Evolutionary conservation across 2,113 vertebrate species (phyloP), one percentile per base, ranked within the genome.

Genomic region (Chroicocephalus ridibundus): DNA sequence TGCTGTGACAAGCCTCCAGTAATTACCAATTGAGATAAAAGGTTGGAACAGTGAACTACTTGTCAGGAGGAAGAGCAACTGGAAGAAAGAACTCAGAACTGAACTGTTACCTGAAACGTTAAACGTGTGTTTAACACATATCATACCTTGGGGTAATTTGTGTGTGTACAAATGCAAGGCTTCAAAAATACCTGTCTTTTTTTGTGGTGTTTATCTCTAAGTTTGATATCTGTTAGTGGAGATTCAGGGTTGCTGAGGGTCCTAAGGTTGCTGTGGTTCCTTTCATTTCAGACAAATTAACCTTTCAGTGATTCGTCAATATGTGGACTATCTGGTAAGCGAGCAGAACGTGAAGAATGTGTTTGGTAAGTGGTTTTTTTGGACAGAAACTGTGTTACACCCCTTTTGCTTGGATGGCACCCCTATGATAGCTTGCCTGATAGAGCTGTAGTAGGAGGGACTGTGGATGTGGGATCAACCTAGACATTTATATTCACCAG

Each of bases 291-390:
- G 99, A 96, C 99, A 99, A 96, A 95, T 99, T 95, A 99, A 99
- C 97, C 91, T 98, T 20, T 82, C 97, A 2, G 95, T 98, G 86
- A 99, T 99, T 90, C 86, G 44, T 68, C 98, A 97, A 36, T 99
- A 99, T 25, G 97, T 99, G 94, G 98, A 99, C 96, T 99, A 99
- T 86, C 98, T 99, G 90, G 96, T 96, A 81, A 94, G 98, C 15
- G 92, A 98, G 86, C 99, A 99, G 97, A 97, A 98, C 10, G 97
- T 99, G 69, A 98, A 97, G 93, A 98, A 76, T 2, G 75, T 99
- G 81, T 99, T 99, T 97, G 99, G 99, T 99, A 98, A 99, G 99
- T 98, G 42, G 32, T 9, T 16, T 2, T 54, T 75, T 70, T 76
- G 44, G 17, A 55, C 38, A 54, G 42, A 70, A 71, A 65, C 25